A percentile compares a stretch with the other conserved stretches of the same genome.
Evolutionary conservation across 2,113 vertebrate genomes (phyloP).

Genomic region (Corydoras sp.): DNA sequence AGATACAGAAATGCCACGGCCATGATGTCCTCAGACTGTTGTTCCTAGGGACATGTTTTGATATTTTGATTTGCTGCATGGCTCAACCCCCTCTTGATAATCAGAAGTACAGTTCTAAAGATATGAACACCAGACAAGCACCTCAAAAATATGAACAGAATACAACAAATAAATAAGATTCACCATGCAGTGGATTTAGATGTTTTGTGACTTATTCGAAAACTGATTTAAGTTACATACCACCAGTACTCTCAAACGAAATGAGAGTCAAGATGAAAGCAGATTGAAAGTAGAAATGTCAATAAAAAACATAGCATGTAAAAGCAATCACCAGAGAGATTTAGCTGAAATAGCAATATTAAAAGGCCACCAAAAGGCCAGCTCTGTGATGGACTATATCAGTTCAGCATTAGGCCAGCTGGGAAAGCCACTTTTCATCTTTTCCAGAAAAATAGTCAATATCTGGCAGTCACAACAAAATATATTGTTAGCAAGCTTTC

Average conservation of each 20-base stretch:
- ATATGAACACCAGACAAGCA: not conserved
- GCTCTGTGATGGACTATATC: conserved; percentile 6
- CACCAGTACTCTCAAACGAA: not conserved
- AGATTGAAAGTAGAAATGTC: conserved; percentile 4
- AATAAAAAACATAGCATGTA: conserved; percentile 15
- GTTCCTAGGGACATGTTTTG: not conserved
- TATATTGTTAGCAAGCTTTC: conserved; percentile 1
- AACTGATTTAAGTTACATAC: not conserved
- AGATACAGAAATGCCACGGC: not conserved
- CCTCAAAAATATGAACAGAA: too few relatives aligned
- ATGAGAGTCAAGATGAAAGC: not conserved
- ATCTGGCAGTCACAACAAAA: conserved; percentile 17
- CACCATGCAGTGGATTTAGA: too few relatives aligned
- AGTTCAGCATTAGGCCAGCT: conserved; percentile 5
- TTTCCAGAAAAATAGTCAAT: conserved; percentile 19
- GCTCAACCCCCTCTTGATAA: not conserved
- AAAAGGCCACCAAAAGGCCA: conserved; percentile 13
- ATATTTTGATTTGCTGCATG: not conserved
- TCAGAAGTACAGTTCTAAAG: not conserved
- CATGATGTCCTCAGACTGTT: not conserved
- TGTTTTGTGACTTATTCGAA: not conserved
- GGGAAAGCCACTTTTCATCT: conserved; percentile 23
- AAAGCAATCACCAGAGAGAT: not conserved
- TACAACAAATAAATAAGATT: too few relatives aligned
- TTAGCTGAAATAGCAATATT: conserved; percentile 18